Evolutionary conservation across 2,113 vertebrate species (phyloP).

Genomic region (Loxodonta africana): DNA sequence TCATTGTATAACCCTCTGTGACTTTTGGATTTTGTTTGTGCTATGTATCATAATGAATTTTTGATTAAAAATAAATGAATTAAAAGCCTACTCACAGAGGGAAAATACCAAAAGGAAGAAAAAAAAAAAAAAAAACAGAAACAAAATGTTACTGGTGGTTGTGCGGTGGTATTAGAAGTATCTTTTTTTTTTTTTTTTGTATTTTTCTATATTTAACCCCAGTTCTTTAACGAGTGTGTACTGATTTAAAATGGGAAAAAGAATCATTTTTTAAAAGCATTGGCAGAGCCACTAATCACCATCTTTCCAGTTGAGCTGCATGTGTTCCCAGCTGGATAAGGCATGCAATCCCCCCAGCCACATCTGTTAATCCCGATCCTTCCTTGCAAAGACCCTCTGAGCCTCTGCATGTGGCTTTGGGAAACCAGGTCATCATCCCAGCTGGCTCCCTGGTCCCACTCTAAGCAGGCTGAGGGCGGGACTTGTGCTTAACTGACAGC

Average conservation of each 20-base stretch:
- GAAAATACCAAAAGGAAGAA: slow-evolving; percentile 36
- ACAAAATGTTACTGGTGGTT: slow-evolving; percentile 40
- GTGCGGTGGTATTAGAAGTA: neutral
- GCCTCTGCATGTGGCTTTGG: neutral
- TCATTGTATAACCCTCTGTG: slow-evolving; percentile 49
- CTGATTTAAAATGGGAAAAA: slow-evolving; percentile 64
- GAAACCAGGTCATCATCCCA: neutral
- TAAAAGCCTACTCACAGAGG: slow-evolving; percentile 64
- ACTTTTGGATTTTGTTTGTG: slow-evolving; percentile 63
- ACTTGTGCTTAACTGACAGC: neutral
- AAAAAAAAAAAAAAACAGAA: neutral
- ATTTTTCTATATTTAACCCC: slow-evolving; percentile 74
- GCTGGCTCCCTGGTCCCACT: slow-evolving; percentile 15
- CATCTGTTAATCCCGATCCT: slow-evolving; percentile 46
- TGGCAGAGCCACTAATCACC: slow-evolving; percentile 60
- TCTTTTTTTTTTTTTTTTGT: slow-evolving; percentile 26
- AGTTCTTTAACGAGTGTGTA: slow-evolving; percentile 62
- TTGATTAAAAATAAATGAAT: slow-evolving; percentile 75
- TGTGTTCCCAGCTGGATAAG: slow-evolving; percentile 61
- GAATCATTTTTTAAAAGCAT: slow-evolving; percentile 31
- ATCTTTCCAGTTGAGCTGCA: neutral
- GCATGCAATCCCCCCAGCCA: slow-evolving; percentile 20
- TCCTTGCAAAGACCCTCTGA: slow-evolving; percentile 18
- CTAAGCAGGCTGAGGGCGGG: neutral
- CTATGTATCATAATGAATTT: slow-evolving; percentile 68